Evolutionary conservation across 2,113 vertebrate genomes (phyloP), one percentile per base, ranked within the genome.

Genomic region (Vidua chalybeata): DNA sequence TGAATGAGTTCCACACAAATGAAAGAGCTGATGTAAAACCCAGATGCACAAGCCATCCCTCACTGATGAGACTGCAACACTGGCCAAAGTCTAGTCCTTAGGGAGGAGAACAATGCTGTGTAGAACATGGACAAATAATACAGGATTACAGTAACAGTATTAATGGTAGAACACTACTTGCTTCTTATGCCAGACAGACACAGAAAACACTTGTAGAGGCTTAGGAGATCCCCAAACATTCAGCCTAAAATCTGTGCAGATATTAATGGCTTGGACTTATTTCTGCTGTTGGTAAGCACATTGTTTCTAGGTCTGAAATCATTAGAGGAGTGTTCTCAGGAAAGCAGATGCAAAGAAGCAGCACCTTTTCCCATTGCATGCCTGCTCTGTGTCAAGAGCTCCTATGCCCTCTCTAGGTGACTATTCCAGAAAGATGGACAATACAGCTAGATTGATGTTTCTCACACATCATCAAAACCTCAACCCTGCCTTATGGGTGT

Each of bases 1-100:
- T 94, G 94, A 97, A 96, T 95, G 90, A 93, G 89, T 83, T 96
- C 80, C 77, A 91, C 64, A 86, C 6, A 20, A 93, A 89, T 1
- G 0, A 94, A 63, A 90, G 49, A 10, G 2, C 15, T 58, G 30
- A 89, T 95, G 63, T 63, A 86, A 94, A 87, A 92, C 46, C 63
- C 93, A 96, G 84, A 90, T 43, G 35, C 8, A 94, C 30, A 48
- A 92, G 75, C 41, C 66, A 43, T 84, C 24, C 41, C 48, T 68
- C 72, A 67, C 48, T 86, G 71, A 84, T 41, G 80, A 67, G 52
- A 90, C 45, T 16, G 51, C 24, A 87, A 43, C 43, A 26, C 41
- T 63, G 45, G 84, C 79, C 73, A 54, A 72, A 94, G 51, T 30
- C 80, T 37, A 84, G 84, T 68, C 66, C 45, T 63, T 35, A 81